Percentiles rank a stretch among this genome's conserved stretches.
These are phyloP conservation scores for Bothrops jararaca DNA, from an alignment of 2,113 vertebrate species.

Conservation along the genomic window DNA sequence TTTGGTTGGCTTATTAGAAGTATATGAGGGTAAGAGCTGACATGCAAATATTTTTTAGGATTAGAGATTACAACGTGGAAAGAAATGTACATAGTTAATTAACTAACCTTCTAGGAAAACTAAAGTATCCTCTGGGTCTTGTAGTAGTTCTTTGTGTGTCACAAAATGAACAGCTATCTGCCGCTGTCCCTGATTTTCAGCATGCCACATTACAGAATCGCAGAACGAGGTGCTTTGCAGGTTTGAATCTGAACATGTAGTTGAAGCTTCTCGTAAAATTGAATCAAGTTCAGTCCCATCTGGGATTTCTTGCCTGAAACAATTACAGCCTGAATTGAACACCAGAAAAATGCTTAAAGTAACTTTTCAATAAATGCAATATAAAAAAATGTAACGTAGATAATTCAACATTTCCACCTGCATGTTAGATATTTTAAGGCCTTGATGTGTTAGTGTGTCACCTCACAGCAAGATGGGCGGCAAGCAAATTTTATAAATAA, in stretches of 20 bases:
- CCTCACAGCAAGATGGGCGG: not conserved
- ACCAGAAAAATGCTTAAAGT: conserved; percentile 1
- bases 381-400: not conserved
- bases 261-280: conserved; percentile 67
- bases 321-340: conserved; percentile 32
- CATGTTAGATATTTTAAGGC: not conserved
- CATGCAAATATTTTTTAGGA: not conserved
- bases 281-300: conserved; percentile 64
- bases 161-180: conserved; percentile 76
- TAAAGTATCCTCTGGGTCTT: conserved; percentile 61
- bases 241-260: conserved; percentile 39
- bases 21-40: not conserved
- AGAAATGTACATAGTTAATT: not conserved
- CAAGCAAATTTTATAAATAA: not conserved
- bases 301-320: conserved; percentile 81
- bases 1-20: not conserved
- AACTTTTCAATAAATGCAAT: not conserved
- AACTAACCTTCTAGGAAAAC: conserved; percentile 75
- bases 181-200: conserved; percentile 45
- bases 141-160: conserved; percentile 69
- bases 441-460: not conserved
- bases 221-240: conserved; percentile 69
- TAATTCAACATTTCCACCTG: not conserved
- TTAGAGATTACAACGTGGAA: not conserved
- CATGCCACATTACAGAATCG: conserved; percentile 66